A percentile compares a stretch with the other conserved stretches of the same genome.
Evolutionary conservation across 2,113 vertebrate species (phyloP).

Genomic region (Pavo muticus): DNA sequence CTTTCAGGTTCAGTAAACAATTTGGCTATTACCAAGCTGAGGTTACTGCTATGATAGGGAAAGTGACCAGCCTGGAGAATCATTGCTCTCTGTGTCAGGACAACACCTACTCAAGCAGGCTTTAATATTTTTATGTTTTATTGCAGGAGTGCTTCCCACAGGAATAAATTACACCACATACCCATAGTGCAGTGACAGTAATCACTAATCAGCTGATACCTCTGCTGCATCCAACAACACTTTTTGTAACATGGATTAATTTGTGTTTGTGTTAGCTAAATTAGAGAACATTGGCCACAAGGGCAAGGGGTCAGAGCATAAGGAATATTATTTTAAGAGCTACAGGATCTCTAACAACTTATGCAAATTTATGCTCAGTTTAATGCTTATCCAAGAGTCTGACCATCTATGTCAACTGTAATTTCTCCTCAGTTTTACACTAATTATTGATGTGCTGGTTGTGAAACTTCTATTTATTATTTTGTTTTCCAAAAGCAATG

Average conservation of each 20-base stretch:
- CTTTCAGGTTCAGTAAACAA: slow-evolving; percentile 38
- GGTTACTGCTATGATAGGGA: neutral
- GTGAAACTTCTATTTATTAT: neutral
- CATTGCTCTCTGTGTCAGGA: neutral
- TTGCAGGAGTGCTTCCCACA: neutral
- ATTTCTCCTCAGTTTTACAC: neutral
- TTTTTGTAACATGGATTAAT: slow-evolving; percentile 14
- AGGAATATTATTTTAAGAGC: neutral
- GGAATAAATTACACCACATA: neutral
- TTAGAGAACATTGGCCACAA: neutral
- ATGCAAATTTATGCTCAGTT: neutral
- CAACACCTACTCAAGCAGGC: neutral
- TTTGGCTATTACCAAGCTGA: neutral
- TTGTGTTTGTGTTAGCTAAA: neutral
- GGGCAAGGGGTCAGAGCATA: neutral
- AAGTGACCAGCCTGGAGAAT: neutral
- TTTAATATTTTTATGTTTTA: slow-evolving; percentile 17
- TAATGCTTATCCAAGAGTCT: neutral
- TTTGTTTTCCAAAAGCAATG: neutral
- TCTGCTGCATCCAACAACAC: neutral
- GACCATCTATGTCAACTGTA: neutral
- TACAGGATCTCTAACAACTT: neutral
- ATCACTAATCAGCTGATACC: neutral
- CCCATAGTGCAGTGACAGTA: neutral
- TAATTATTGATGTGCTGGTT: neutral